Conservation (phyloP, 2,797 vertebrate genomes). For the Parauchenoglanis punctatus region DNA sequence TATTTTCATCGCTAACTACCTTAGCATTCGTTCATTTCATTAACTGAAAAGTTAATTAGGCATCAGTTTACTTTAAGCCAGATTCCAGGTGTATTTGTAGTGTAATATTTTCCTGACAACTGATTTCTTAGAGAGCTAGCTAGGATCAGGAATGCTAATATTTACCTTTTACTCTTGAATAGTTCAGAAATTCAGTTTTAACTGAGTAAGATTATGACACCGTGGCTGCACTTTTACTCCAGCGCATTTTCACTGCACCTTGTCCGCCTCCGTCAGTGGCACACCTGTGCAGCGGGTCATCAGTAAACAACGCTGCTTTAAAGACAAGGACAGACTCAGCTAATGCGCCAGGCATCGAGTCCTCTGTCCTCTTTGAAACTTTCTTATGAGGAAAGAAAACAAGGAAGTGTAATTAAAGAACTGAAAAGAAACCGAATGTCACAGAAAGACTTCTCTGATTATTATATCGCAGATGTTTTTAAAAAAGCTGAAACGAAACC, state of each 20-base stretch:
- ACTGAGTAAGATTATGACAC: not conserved
- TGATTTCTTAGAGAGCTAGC: not conserved
- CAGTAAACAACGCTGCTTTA: not conserved
- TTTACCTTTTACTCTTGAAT: not conserved
- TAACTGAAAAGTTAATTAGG: not conserved
- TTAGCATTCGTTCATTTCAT: not conserved
- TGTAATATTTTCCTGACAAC: not conserved
- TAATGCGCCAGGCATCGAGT: not conserved
- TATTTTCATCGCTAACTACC: not conserved
- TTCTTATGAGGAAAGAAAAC: not conserved
- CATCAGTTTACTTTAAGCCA: not conserved
- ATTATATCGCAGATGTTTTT: not conserved
- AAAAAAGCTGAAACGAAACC: not conserved
- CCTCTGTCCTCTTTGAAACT: not conserved
- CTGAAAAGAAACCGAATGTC: not conserved
- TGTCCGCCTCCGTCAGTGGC: not conserved
- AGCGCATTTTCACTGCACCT: not conserved
- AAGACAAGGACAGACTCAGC: not conserved
- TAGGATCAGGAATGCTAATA: not conserved
- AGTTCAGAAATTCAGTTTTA: not conserved
- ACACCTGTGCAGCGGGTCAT: not conserved
- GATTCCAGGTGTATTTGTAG: not conserved
- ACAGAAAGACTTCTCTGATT: not conserved
- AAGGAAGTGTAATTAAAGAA: not conserved
- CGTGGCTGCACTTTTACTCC: no score